Evolutionary conservation across 2,888 invertebrate genomes (phyloP), one percentile per base, ranked within the genome.

Genomic region (Amiota mariae): DNA sequence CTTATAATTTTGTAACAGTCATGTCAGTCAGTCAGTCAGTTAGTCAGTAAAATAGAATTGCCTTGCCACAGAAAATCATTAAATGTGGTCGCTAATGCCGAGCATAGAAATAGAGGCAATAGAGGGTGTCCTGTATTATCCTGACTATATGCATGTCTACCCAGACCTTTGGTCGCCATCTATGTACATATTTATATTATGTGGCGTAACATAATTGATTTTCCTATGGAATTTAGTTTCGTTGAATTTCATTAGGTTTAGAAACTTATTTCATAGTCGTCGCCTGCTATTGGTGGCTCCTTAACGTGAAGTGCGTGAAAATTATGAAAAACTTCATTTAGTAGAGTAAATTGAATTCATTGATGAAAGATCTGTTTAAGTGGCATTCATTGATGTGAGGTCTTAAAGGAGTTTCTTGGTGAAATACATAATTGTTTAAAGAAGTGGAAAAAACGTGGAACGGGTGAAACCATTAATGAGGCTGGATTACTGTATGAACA

Each of bases 131-230:
- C 48, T 71, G 68, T 76, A 73, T 71, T 73, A 70, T 67, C 57
- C 36, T 36, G 36, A 4, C 3, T 36, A 36, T 36, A 51, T 2
- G 56, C 51, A 64, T 54, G 36, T 72, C 48, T 57, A 9, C 73
- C 63, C 77, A 86, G 85, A 86, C 85, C 76, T 66, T 75, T 72
- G 67, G 86, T 81, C 85, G 85, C 85, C 85, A 77, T 77, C 72
- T 81, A 82, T 6, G 2, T 6, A 36, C 6, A 36, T 81, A 82
- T 6, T 36, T 6, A 36, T 36, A 36, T 36, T 36, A 86, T 86
- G 82, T 79, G 82, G 85, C 86, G 82, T 80, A 80, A 73, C 70
- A 6, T 79, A 86, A 86, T 86, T 81, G 85, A 86, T 86, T 86
- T 80, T 77, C 72, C 72, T 76, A 82, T 78, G 85, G 82, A 81